Percentiles rank a stretch among this genome's conserved stretches.
Evolutionary conservation across 2,888 invertebrate genomes (phyloP).

Genomic region (Drosophila yooni): DNA sequence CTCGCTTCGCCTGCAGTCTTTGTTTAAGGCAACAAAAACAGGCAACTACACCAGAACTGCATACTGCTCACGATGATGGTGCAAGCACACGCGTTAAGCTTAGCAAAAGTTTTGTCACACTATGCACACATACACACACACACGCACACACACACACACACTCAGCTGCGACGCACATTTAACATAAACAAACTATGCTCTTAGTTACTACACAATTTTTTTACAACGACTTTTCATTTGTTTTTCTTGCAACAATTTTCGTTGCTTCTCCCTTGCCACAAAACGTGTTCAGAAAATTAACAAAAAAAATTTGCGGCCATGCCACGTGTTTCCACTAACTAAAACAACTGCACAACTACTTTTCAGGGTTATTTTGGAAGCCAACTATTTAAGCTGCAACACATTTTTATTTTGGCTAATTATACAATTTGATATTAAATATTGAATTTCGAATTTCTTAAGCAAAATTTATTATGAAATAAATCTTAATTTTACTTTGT

Average conservation of each 20-base stretch:
- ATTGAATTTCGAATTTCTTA: background rate
- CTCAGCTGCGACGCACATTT: constrained; percentile 42
- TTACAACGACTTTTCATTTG: constrained; percentile 48
- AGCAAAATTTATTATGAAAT: background rate
- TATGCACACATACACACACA: constrained; percentile 26
- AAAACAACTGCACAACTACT: constrained; percentile 6
- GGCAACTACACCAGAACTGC: constrained; percentile 24
- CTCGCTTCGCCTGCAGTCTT: constrained; percentile 51
- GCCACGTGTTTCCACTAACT: constrained; percentile 1
- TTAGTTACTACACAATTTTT: constrained; percentile 33
- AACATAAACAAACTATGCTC: constrained; percentile 69
- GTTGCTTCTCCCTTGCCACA: constrained; percentile 16
- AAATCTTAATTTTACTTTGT: background rate
- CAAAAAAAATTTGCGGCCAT: constrained; percentile 26
- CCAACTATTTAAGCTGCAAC: background rate
- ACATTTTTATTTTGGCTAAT: background rate
- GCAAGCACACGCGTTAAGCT: constrained; percentile 63
- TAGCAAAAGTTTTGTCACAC: constrained; percentile 67
- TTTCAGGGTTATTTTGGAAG: constrained; percentile 16
- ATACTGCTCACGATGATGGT: constrained; percentile 33
- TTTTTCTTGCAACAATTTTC: constrained; percentile 23
- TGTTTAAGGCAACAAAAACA: constrained; percentile 58
- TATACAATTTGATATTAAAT: background rate
- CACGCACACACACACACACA: constrained; percentile 30
- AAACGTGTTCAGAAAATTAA: constrained; percentile 71